These are phyloP conservation scores for Alsophila aescularia DNA, from an alignment of 2,888 invertebrate genomes.

Conservation along the genomic window DNA sequence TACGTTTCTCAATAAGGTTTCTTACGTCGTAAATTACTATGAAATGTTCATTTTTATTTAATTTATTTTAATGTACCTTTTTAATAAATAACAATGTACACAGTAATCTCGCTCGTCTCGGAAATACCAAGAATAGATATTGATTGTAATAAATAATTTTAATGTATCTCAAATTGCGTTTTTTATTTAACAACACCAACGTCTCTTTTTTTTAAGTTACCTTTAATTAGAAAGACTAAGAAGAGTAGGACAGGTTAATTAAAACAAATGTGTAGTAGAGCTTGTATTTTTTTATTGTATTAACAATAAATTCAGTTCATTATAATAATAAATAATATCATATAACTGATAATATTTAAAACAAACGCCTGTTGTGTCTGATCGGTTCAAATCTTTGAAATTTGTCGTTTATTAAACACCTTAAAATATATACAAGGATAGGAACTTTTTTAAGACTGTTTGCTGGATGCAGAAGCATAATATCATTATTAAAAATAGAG, in stretches of 20 bases:
- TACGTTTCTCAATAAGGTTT: neutral
- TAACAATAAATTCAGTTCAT: conserved; percentile 22
- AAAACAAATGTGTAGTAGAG: conserved; percentile 27
- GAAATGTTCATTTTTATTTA: conserved; percentile 8
- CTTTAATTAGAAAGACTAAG: neutral
- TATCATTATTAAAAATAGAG: no score
- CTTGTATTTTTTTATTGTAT: conserved; percentile 42
- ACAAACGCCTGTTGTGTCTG: neutral
- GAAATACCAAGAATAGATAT: conserved; percentile 23
- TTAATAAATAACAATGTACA: conserved; percentile 2
- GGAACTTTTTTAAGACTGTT: conserved; percentile 15
- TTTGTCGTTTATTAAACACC: neutral
- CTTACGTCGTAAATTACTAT: neutral
- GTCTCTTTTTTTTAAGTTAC: neutral
- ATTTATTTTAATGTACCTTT: conserved; percentile 22
- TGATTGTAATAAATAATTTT: conserved; percentile 33
- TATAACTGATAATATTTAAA: conserved; percentile 20
- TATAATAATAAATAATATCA: conserved; percentile 20
- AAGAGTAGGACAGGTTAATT: conserved; percentile 16
- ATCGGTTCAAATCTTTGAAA: conserved; percentile 12
- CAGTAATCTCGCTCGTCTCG: conserved; percentile 11
- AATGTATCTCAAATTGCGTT: conserved; percentile 17
- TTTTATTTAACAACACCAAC: conserved; percentile 8
- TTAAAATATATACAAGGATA: conserved; percentile 2
- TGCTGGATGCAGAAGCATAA: neutral